Evolutionary conservation across 2,888 invertebrate species (phyloP), one percentile per base, ranked within the genome.

Genomic region (Temnothorax unifasciatus): DNA sequence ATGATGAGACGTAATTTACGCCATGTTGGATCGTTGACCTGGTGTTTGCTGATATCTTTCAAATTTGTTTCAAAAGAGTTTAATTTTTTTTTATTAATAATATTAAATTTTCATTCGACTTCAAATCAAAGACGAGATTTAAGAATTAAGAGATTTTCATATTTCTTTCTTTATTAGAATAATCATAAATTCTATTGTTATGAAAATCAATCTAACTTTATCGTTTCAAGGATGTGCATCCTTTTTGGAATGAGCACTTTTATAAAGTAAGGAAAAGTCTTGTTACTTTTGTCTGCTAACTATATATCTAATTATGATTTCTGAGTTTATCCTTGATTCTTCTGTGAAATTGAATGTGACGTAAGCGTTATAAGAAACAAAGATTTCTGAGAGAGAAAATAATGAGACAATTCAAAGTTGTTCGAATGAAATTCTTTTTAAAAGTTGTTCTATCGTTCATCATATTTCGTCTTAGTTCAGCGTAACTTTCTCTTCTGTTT

Each of bases 1-100:
- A 25, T 54, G 41, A 81, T 79, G 71, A 79, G 79, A 79, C 34
- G 71, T 71, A 81, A 81, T 71, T 59, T 34, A 44, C 34, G 47
- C 47, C 38, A 71, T 59, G 47, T 50, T 54, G 47, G 47, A 81
- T 71, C 79, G 59, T 71, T 81, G 38, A 81, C 59, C 25, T 59
- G 47, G 59, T 71, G 38, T 66, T 77, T 66, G 57, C 54, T 47
- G 68, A 57, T 15, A 69, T 59, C 47, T 81, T 59, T 38, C 9
- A 59, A 4, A 71, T 81, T 59, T 47, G 18, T 81, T 59, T 61
- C 18, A 18, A 59, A 69, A 11, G 8, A 13, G 21, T 71, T 54
- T 34, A 29, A 34, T 25, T 38, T 47, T 47, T n/a, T 79, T 64
- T 44, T 25, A 69, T 47, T 47, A 29, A 71, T 71, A 44, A 69